A percentile compares a stretch with the other conserved stretches of the same genome.
Conservation (phyloP, 2,113 vertebrate species). For the Dasyprocta punctata region DNA sequence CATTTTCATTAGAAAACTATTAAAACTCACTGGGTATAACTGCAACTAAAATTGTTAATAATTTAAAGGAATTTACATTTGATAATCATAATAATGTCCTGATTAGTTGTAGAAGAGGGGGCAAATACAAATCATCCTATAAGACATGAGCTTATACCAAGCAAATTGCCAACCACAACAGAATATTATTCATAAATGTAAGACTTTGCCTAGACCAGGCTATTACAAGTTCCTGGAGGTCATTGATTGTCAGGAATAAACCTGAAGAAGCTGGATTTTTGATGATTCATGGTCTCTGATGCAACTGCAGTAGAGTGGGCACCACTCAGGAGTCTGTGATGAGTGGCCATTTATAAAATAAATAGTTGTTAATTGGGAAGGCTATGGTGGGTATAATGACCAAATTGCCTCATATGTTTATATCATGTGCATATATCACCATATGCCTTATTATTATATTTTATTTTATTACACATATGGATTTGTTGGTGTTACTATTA, state of each 20-base stretch:
- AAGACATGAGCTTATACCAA: background rate
- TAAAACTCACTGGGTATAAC: background rate
- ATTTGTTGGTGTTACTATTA: background rate
- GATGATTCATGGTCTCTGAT: background rate
- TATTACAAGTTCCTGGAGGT: background rate
- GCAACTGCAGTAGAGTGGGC: background rate
- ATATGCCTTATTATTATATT: background rate
- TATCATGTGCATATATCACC: background rate
- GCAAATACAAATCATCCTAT: background rate
- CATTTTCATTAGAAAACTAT: slow-evolving; percentile 7
- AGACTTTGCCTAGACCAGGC: background rate
- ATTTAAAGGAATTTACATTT: background rate
- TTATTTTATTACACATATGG: background rate
- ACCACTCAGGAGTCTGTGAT: background rate
- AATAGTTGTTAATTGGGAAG: background rate
- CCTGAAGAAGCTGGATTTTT: background rate
- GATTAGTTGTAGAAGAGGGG: background rate
- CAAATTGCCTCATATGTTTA: background rate
- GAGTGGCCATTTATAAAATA: background rate
- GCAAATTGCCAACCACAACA: background rate
- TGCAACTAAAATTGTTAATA: background rate
- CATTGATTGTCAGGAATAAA: background rate
- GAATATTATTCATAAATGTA: background rate
- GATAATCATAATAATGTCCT: background rate
- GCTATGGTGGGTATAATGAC: background rate